phyloP scores from a whole-genome alignment of 2,888 invertebrate genomes.

The Cataglyphis livida region DNA sequence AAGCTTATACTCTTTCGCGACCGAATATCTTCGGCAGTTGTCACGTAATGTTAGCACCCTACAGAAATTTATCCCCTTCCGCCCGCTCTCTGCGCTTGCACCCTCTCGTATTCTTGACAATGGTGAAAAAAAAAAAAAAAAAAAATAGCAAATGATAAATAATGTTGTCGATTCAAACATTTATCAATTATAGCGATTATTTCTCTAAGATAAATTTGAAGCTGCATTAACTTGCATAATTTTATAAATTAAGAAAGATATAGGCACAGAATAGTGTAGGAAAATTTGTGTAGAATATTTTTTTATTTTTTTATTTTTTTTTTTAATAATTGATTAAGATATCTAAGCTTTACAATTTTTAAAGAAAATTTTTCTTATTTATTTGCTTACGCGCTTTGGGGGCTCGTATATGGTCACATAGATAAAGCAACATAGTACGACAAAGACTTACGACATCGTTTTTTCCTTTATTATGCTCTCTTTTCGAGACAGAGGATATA shows the following conservation, averaged over 20 bases:
- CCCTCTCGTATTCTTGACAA: constrained; percentile 34
- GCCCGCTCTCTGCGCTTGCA: not conserved
- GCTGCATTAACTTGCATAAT: not conserved
- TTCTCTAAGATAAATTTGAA: not conserved
- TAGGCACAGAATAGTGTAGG: not conserved
- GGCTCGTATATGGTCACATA: constrained; percentile 34
- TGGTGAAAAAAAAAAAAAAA: constrained; percentile 7
- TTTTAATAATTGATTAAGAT: not conserved
- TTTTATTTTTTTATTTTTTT: not conserved
- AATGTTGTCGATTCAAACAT: constrained; percentile 63
- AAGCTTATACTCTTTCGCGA: constrained; percentile 79
- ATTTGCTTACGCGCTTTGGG: not conserved
- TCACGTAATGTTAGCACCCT: constrained; percentile 74
- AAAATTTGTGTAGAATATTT: not conserved
- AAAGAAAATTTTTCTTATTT: not conserved
- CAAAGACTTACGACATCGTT: constrained; percentile 79
- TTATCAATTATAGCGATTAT: constrained; percentile 8
- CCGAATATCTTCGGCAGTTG: constrained; percentile 81
- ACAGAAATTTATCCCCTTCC: constrained; percentile 49
- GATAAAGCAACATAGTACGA: constrained; percentile 65
- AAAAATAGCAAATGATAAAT: constrained; percentile 72
- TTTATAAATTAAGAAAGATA: not conserved
- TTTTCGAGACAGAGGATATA: constrained; percentile 81
- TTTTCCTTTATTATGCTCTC: constrained; percentile 78
- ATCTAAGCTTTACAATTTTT: not conserved